Evolutionary conservation across 2,113 vertebrate species (phyloP), one percentile per base, ranked within the genome.

Genomic region (Echinops telfairi): DNA sequence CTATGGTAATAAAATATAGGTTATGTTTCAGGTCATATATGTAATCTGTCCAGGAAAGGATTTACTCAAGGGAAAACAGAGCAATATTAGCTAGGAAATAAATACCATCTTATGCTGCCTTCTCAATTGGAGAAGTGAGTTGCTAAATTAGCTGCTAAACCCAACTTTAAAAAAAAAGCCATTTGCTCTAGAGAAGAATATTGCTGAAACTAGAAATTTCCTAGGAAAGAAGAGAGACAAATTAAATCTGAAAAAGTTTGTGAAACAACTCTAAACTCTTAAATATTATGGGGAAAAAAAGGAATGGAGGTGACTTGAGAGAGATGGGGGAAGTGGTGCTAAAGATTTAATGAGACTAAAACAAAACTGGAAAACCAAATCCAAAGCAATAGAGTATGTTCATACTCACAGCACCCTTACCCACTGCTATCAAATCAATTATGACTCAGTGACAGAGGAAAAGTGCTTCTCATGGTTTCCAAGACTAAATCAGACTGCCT

Each of bases 181-280:
- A 89, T 73, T 84, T 89, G 53, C 68, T 89, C 82, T 93, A 86
- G 22, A 62, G 16, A 75, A 92, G 53, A 95, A 89, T 43, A 40
- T 22, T 88, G 36, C 47, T 88, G 47, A 86, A 68, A 88, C 47
- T 79, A 91, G 57, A 62, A 89, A 94, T 85, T 83, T 92, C 70
- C 23, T 43, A 70, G 53, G 27, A 29, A 19, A 92, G 43, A 82
- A 68, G 29, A 83, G 14, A 19, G 31, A 88, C 66, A 77, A 17
- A 89, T 71, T 71, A 86, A 89, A 47, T 92, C 38, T 87, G n/a
- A 88, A 90, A 93, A 83, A 9, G 29, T 47, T 60, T 71, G 40
- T 68, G 68, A 96, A 92, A 27, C 8, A 64, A 64, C 75, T 73
- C 58, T 85, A 92, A 94, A 80, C n/a, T 62, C 60, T 22, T 62